A percentile compares a stretch with the other conserved stretches of the same genome.
phyloP scores from a whole-genome alignment of 2,888 invertebrate species.

The Apotomis turbidana region DNA sequence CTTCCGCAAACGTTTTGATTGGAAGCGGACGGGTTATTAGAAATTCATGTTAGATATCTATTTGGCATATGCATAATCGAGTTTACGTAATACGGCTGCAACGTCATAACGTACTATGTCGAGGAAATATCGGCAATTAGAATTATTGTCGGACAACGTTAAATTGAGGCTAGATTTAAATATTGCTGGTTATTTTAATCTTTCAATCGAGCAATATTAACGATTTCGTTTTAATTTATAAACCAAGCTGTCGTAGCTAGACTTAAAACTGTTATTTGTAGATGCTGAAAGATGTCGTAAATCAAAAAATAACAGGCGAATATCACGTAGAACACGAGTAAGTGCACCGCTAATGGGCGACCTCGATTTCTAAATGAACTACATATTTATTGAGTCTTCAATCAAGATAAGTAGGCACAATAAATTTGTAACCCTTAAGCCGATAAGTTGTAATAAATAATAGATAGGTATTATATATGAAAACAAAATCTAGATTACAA shows the following conservation, averaged over 20 bases:
- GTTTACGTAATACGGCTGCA: background rate
- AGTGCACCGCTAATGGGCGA: constrained; percentile 26
- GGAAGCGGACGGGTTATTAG: constrained; percentile 32
- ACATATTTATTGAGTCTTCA: constrained; percentile 56
- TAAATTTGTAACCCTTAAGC: constrained; percentile 67
- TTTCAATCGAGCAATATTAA: background rate
- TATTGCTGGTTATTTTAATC: background rate
- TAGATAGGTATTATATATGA: constrained; percentile 43
- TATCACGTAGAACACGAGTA: constrained; percentile 3
- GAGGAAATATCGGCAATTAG: background rate
- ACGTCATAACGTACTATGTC: background rate
- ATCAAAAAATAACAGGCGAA: constrained; percentile 9
- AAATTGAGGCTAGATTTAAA: background rate
- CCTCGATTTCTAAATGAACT: constrained; percentile 44
- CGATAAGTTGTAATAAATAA: constrained; percentile 48
- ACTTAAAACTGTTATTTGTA: constrained; percentile 10
- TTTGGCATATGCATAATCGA: constrained; percentile 23
- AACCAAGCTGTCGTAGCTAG: background rate
- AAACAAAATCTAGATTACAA: constrained; percentile 44
- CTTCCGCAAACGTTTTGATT: constrained; percentile 44
- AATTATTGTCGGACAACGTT: background rate
- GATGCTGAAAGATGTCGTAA: constrained; percentile 13
- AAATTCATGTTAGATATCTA: constrained; percentile 30
- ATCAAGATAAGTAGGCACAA: constrained; percentile 68
- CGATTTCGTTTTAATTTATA: background rate